These are phyloP conservation scores for Stercorarius parasiticus DNA, from an alignment of 2,113 vertebrate species.

Conservation along the genomic window DNA sequence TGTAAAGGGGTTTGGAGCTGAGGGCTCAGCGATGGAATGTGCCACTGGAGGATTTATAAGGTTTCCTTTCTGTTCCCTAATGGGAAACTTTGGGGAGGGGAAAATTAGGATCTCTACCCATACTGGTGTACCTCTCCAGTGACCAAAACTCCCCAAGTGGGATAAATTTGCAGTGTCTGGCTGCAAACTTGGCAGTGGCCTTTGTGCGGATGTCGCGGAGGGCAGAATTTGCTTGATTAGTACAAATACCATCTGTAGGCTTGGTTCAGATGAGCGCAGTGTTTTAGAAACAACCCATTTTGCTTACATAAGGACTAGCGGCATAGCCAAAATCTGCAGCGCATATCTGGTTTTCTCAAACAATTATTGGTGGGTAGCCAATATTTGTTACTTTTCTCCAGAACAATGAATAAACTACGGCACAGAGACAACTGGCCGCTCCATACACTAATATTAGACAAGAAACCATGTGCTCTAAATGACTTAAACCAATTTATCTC, in stretches of 20 bases:
- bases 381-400: slow-evolving; percentile 34
- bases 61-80: background rate
- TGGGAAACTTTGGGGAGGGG: background rate
- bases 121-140: background rate
- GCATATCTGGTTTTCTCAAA: slow-evolving; percentile 4
- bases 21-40: background rate
- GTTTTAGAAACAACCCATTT: slow-evolving; percentile 43
- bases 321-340: background rate
- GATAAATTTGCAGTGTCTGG: background rate
- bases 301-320: background rate
- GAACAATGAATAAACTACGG: slow-evolving; percentile 19
- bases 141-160: background rate
- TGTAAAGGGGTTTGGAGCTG: background rate
- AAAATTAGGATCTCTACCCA: background rate
- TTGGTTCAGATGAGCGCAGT: background rate
- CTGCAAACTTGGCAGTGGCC: background rate
- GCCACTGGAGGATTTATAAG: background rate
- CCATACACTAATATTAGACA: background rate
- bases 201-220: background rate
- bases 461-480: background rate
- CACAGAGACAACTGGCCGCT: background rate
- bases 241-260: background rate
- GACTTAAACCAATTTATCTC: background rate
- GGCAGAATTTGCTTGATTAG: background rate
- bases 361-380: slow-evolving; percentile 42